Base-by-base conservation (phyloP, 2,888 invertebrate genomes). In the Prosopocoilus inquinatus region DNA sequence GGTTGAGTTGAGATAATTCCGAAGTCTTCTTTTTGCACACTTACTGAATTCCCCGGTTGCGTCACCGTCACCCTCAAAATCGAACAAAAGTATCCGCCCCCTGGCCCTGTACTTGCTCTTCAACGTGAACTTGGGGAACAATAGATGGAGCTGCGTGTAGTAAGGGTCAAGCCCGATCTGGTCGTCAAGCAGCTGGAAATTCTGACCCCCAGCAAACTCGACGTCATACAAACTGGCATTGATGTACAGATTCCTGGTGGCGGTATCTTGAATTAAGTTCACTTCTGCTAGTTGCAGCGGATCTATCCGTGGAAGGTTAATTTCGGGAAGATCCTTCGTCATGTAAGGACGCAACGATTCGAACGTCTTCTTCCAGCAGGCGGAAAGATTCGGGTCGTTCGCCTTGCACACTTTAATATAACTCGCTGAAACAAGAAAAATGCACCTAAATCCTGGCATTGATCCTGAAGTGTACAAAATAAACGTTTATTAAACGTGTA, bases 281-380 rank as follows among this genome's bases (percentile, higher is more conserved):
- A 72, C 53, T 64, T 70, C 50, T 9, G 67, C 62, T 49, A 70
- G 53, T 12, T 61, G 39, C 49, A 72, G 59, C 16, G 74, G 74
- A 2, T 75, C 74, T 12, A 75, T 60, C 7, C 69, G 46, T 3
- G 71, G 69, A 3, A 76, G 46, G 44, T 66, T 66, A 61, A 77
- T 58, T 56, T 72, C 72, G 3, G 73, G 73, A 39, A 74, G 64
- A 3, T 74, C 75, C 56, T 67, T 70, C 9, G 34, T 48, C 12
- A 75, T 54, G 53, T 61, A 62, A 0, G 72, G 70, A 34, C 59
- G 61, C 3, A 73, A 55, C 12, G 57, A 55, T 46, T 70, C 64
- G 5, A 70, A 60, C 8, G 70, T 68, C 4, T 69, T 63, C 9
- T 68, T 36, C 20, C 73, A 60, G 55, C 75, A 75, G 51, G 70